Evolutionary conservation across 2,888 invertebrate species (phyloP).

Genomic region (Eristalinus sepulchralis): DNA sequence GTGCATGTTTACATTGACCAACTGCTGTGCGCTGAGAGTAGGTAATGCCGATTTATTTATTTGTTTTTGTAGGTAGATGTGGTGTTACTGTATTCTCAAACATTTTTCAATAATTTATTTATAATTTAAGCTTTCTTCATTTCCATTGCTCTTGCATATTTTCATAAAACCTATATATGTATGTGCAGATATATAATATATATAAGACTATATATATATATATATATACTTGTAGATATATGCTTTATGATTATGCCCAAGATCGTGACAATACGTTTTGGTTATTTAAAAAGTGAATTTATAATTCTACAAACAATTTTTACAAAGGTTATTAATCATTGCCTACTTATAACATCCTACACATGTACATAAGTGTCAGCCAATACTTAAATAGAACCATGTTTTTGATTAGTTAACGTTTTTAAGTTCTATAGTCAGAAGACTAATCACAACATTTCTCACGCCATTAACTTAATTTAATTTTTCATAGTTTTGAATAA

Average conservation of each 20-base stretch:
- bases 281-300: too few species aligned
- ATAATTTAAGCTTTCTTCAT: constrained; percentile 51
- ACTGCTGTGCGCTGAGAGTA: constrained; percentile 54
- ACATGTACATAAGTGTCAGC: too few species aligned
- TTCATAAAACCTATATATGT: not conserved
- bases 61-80: constrained; percentile 39
- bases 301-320: too few species aligned
- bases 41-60: constrained; percentile 60
- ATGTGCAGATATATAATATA: too few species aligned
- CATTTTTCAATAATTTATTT: constrained; percentile 58
- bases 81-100: constrained; percentile 50
- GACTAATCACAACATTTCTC: not conserved
- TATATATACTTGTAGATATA: not conserved
- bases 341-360: too few species aligned
- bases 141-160: constrained; percentile 33
- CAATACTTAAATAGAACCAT: too few species aligned
- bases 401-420: not conserved
- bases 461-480: not conserved
- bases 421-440: not conserved
- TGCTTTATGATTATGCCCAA: too few species aligned
- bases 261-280: too few species aligned
- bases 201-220: not conserved
- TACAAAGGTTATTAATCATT: too few species aligned
- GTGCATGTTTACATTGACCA: constrained; percentile 60
- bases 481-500: not conserved